Evolutionary conservation across 2,797 vertebrate genomes (phyloP).

Genomic region (Ammospiza maritima): DNA sequence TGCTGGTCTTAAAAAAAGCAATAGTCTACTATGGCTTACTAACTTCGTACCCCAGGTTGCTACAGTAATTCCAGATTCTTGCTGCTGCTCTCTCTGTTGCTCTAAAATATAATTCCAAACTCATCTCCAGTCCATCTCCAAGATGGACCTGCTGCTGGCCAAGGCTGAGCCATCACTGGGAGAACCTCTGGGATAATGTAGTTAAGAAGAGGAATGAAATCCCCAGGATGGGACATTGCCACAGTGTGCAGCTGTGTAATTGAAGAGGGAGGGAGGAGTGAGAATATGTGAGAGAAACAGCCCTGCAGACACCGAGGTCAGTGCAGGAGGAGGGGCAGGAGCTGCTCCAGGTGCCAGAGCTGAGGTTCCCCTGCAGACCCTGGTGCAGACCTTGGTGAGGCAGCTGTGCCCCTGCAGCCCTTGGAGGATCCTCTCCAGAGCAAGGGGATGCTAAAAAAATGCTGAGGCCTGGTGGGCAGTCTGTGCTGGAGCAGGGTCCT

Average conservation of each 20-base stretch:
- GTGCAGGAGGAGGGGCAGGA: neutral
- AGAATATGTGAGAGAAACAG: neutral
- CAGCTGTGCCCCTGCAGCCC: neutral
- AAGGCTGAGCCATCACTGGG: neutral
- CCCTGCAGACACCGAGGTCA: neutral
- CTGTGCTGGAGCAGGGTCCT: neutral
- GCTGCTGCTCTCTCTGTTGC: neutral
- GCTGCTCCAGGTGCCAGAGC: accelerated
- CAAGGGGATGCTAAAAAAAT: neutral
- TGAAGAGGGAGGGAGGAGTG: neutral
- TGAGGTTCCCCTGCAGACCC: neutral
- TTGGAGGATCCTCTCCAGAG: neutral
- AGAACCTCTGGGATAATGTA: neutral
- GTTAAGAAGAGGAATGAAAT: neutral
- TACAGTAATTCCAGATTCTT: neutral
- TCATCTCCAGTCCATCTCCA: neutral
- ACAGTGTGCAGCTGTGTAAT: neutral
- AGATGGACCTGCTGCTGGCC: accelerated
- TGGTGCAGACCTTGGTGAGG: neutral
- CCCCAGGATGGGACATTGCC: no score
- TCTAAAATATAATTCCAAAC: neutral
- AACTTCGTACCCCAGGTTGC: neutral
- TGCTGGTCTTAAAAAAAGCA: neutral
- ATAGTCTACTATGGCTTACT: neutral
- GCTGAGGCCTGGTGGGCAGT: no score